A percentile compares a stretch with the other conserved stretches of the same genome.
phyloP scores from a whole-genome alignment of 2,888 invertebrate genomes.

The Phortica okadai region DNA sequence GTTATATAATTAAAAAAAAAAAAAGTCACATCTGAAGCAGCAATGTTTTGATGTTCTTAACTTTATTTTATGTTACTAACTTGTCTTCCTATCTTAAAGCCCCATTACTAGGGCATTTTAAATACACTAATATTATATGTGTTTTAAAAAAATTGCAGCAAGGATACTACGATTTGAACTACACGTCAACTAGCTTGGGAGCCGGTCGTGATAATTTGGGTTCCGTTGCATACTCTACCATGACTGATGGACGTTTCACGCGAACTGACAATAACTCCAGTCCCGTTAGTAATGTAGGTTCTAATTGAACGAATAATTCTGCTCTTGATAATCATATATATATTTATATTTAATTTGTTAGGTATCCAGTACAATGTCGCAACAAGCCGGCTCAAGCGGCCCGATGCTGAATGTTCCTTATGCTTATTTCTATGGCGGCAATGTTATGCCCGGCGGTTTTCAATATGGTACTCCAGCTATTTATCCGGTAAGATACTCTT shows the following conservation, averaged over 20 bases:
- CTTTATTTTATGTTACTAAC: too few relatives aligned
- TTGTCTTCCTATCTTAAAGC: too few relatives aligned
- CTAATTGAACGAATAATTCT: not conserved
- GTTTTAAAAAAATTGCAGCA: constrained; percentile 60
- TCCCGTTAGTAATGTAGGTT: constrained; percentile 78
- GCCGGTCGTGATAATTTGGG: constrained; percentile 82
- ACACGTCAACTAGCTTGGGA: constrained; percentile 84
- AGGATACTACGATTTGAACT: constrained; percentile 84
- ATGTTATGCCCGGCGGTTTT: constrained; percentile 83
- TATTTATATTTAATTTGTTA: constrained; percentile 42
- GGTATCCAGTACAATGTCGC: constrained; percentile 86
- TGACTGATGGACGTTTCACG: constrained; percentile 84
- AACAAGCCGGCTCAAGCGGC: constrained; percentile 79
- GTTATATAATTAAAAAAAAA: too few relatives aligned
- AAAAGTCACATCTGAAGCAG: too few relatives aligned
- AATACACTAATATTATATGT: too few relatives aligned
- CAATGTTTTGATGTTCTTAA: too few relatives aligned
- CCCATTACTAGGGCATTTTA: too few relatives aligned
- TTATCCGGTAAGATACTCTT: constrained; percentile 80
- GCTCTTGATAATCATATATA: not conserved
- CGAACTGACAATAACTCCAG: constrained; percentile 88
- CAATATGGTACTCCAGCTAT: constrained; percentile 83
- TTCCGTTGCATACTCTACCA: constrained; percentile 82
- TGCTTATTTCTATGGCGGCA: constrained; percentile 82
- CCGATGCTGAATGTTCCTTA: constrained; percentile 77